Evolutionary conservation across 2,888 invertebrate species (phyloP), one percentile per base, ranked within the genome.

Genomic region (Trissolcus japonicus): DNA sequence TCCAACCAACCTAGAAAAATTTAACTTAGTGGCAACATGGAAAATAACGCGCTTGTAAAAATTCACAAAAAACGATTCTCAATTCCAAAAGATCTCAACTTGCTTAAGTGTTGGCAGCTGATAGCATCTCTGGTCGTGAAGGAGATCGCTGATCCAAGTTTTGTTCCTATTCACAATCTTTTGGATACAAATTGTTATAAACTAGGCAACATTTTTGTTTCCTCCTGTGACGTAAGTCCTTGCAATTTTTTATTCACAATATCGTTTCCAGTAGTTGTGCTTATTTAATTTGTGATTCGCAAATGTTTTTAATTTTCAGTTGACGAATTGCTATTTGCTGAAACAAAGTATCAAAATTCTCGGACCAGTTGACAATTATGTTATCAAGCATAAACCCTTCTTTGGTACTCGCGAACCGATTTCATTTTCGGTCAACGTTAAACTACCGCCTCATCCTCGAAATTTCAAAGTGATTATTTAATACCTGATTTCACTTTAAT

Each of bases 151-250:
- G 82, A 79, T 29, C 29, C 76, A 0, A 80, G 80, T 51, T 86
- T 81, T 35, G 19, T 74, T 1, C 82, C 80, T 9, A 79, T 86
- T 51, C 82, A 86, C n/a, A 80, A 82, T 56, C 74, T 81, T 4
- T 43, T 86, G 21, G 84, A 86, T 14, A 77, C 82, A 3, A 81
- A 82, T 25, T 82, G 82, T 9, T 87, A 85, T 51, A 73, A 80
- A 48, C 79, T 86, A 40, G 86, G 86, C 60, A 60, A 84, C 56
- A 82, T 87, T 72, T 86, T 87, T 67, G 81, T 82, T 11, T 0
- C 19, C 4, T 50, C 35, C 1, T 6, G 13, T 4, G 9, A 29
- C 2, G 25, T 19, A 17, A 59, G 60, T n/a, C 19, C 19, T n/a
- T n/a, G n/a, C n/a, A n/a, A n/a, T n/a, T n/a, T n/a, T n/a, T n/a